phyloP scores from a whole-genome alignment of 2,113 vertebrate species.

The Saiga tatarica region DNA sequence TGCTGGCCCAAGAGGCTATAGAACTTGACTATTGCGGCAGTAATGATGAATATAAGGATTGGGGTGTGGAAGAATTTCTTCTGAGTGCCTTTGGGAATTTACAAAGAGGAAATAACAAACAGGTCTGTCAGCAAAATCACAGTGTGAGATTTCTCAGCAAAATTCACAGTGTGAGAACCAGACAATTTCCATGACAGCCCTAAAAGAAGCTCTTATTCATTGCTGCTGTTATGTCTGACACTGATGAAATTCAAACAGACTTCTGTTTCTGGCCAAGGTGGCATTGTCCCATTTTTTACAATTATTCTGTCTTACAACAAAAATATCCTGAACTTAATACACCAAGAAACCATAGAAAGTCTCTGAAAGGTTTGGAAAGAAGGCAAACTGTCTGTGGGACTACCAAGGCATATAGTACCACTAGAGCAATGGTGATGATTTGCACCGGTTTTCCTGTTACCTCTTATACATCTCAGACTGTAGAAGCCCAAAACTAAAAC shows the following conservation, averaged over 20 bases:
- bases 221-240: not conserved
- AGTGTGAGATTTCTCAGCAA: not conserved
- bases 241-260: not conserved
- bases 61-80: not conserved
- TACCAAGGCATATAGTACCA: not conserved
- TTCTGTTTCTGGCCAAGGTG: not conserved
- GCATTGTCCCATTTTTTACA: not conserved
- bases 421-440: not conserved
- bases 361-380: not conserved
- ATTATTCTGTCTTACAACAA: not conserved
- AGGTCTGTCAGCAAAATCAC: not conserved
- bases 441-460: not conserved
- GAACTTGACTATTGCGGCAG: not conserved
- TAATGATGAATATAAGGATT: not conserved
- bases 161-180: not conserved
- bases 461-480: not conserved
- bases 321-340: not conserved
- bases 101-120: not conserved
- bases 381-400: not conserved
- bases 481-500: not conserved
- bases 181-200: not conserved
- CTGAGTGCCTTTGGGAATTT: not conserved
- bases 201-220: not conserved
- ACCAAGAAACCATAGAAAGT: not conserved
- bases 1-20: not conserved